These are phyloP conservation scores for Microcebus lehilahytsara DNA, from an alignment of 2,113 vertebrate genomes.

Conservation along the genomic window DNA sequence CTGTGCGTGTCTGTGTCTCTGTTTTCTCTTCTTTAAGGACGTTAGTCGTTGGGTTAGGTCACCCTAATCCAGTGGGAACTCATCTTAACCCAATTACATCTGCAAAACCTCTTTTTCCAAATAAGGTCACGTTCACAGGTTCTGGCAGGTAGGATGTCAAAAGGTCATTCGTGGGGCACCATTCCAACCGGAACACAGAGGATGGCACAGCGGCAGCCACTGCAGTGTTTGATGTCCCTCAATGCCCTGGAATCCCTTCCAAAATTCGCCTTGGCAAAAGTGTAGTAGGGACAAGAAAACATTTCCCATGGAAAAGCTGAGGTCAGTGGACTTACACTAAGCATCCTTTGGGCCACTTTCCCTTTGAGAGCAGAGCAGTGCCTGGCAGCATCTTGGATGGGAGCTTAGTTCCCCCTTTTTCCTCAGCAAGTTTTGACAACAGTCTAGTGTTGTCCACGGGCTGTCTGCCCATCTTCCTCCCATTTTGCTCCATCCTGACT, in stretches of 20 bases:
- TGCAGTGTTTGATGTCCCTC: neutral
- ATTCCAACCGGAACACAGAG: neutral
- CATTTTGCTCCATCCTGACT: neutral
- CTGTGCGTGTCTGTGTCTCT: neutral
- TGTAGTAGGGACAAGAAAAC: neutral
- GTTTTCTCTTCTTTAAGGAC: neutral
- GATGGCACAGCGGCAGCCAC: neutral
- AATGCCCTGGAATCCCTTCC: neutral
- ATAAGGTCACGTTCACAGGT: neutral
- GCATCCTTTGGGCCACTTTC: neutral
- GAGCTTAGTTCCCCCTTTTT: neutral
- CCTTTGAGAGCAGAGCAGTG: neutral
- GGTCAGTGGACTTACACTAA: neutral
- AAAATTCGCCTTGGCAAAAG: neutral
- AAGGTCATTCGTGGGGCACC: neutral
- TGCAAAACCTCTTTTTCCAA: neutral
- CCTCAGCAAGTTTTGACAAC: neutral
- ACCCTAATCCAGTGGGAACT: neutral
- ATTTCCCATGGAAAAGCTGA: neutral
- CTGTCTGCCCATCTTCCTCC: neutral
- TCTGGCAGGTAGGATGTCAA: neutral
- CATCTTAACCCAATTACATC: neutral
- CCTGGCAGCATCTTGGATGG: neutral
- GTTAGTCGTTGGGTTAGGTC: neutral
- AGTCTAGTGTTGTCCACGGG: accelerated